Percentiles rank a stretch among this genome's conserved stretches.
Conservation (phyloP, 2,113 vertebrate species). For the Scolopax mira region DNA sequence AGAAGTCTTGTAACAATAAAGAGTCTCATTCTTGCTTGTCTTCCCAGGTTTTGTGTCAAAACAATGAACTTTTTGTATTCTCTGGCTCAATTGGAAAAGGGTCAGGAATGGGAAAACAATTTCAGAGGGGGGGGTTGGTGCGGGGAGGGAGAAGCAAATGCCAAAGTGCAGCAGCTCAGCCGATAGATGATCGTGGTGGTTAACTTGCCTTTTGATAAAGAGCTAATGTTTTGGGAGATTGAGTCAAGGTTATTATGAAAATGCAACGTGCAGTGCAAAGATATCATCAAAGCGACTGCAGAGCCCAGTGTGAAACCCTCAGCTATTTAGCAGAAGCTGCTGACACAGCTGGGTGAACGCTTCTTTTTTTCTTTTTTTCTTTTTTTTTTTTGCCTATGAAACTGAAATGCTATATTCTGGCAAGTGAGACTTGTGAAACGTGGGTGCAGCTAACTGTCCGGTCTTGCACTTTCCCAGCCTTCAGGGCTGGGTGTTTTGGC, state of each 20-base stretch:
- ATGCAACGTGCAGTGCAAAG: neutral
- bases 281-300: conserved; percentile 29
- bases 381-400: neutral
- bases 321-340: conserved; percentile 49
- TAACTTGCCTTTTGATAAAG: conserved; percentile 41
- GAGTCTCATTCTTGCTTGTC: conserved; percentile 66
- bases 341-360: conserved; percentile 19
- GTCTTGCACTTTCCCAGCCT: neutral
- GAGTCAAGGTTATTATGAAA: conserved; percentile 52
- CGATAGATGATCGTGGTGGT: neutral
- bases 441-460: neutral
- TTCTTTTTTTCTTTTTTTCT: neutral
- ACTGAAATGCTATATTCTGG: neutral
- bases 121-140: neutral
- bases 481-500: accelerated
- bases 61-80: conserved; percentile 69
- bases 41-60: conserved; percentile 63
- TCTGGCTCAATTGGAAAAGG: conserved; percentile 40
- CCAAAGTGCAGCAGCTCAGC: conserved; percentile 40
- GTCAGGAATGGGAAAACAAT: conserved; percentile 51
- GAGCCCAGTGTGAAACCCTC: conserved; percentile 20
- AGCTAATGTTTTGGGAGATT: conserved; percentile 47
- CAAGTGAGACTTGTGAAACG: neutral
- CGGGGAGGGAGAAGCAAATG: conserved; percentile 15
- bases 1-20: conserved; percentile 66